phyloP scores from a whole-genome alignment of 2,888 invertebrate species.

The Caenorhabditis zanzibari region DNA sequence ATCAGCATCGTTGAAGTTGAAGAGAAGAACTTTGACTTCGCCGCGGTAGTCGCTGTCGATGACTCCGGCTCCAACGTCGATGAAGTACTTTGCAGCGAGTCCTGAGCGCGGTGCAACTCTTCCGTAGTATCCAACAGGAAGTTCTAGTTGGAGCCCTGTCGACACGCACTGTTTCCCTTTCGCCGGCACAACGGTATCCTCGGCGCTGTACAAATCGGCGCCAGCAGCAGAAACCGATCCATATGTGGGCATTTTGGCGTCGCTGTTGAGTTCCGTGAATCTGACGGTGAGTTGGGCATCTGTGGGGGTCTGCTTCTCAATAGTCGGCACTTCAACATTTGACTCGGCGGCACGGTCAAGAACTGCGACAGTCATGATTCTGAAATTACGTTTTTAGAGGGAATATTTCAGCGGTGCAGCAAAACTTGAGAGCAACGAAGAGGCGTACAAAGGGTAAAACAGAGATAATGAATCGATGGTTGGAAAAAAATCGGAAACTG shows the following conservation, averaged over 20 bases:
- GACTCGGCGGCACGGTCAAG: neutral
- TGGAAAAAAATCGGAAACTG: too few species aligned
- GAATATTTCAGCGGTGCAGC: neutral
- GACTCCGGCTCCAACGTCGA: slow-evolving; percentile 89
- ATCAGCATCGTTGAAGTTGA: slow-evolving; percentile 92
- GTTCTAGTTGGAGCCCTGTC: slow-evolving; percentile 94
- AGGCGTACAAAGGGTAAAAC: too few species aligned
- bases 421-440: neutral
- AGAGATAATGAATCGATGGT: too few species aligned
- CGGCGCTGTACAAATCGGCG: slow-evolving; percentile 88
- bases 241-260: slow-evolving; percentile 91
- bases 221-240: slow-evolving; percentile 87
- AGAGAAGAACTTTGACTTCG: slow-evolving; percentile 87
- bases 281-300: slow-evolving; percentile 83
- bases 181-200: slow-evolving; percentile 91
- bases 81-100: slow-evolving; percentile 92
- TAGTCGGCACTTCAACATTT: slow-evolving; percentile 30
- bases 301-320: slow-evolving; percentile 10
- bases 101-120: slow-evolving; percentile 83
- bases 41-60: slow-evolving; percentile 94
- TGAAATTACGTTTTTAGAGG: neutral
- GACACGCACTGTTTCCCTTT: slow-evolving; percentile 89
- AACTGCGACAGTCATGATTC: slow-evolving; percentile 22
- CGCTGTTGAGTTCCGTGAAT: slow-evolving; percentile 90
- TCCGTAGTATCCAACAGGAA: slow-evolving; percentile 89